These are phyloP conservation scores for Frankliniella intonsa DNA, from an alignment of 2,888 invertebrate species.

Conservation along the genomic window DNA sequence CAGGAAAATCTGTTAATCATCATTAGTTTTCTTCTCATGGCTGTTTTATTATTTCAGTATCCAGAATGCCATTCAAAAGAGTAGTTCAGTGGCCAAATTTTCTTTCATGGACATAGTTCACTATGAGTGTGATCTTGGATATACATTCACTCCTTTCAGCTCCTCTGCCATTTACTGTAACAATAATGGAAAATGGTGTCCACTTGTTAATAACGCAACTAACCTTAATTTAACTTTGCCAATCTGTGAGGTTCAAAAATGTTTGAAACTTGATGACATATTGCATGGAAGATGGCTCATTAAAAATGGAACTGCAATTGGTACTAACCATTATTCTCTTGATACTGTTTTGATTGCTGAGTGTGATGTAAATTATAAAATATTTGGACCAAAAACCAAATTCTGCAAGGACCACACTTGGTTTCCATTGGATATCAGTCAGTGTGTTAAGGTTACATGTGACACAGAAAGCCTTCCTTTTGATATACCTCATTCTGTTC, in stretches of 20 bases:
- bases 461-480: background rate
- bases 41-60: conserved; percentile 37
- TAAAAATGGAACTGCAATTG: background rate
- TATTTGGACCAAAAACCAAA: background rate
- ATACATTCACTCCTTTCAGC: conserved; percentile 36
- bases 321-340: background rate
- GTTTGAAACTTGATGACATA: background rate
- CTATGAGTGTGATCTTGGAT: conserved; percentile 27
- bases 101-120: conserved; percentile 23
- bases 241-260: background rate
- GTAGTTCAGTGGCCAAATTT: conserved; percentile 9
- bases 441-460: background rate
- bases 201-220: background rate
- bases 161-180: conserved; percentile 39
- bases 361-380: background rate
- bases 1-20: background rate
- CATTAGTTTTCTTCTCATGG: background rate
- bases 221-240: background rate
- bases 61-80: conserved; percentile 37
- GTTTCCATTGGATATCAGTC: background rate
- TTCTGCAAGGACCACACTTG: background rate
- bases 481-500: background rate
- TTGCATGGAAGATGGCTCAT: background rate
- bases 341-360: background rate
- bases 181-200: background rate